A percentile compares a stretch with the other conserved stretches of the same genome.
Evolutionary conservation across 64 coral and sea anemone genomes (phyloP).

Genomic region (Acropora tenuis): DNA sequence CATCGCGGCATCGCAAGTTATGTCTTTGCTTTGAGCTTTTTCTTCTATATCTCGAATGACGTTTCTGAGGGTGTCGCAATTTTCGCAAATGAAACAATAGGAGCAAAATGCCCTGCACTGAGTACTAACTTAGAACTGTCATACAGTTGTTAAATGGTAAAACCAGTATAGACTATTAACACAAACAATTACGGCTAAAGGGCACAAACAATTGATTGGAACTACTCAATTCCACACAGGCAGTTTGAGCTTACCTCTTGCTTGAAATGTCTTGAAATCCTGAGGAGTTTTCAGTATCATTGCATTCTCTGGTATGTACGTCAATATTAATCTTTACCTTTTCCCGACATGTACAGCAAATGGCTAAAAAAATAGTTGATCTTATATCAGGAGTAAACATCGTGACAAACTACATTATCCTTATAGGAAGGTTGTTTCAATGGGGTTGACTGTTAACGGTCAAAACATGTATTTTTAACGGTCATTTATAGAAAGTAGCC

Average conservation of each 20-base stretch:
- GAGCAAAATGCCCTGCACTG: neutral
- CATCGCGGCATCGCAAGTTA: neutral
- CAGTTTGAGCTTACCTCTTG: neutral
- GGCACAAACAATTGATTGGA: neutral
- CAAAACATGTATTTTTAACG: neutral
- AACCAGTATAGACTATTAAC: neutral
- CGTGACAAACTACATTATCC: neutral
- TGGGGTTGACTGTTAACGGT: neutral
- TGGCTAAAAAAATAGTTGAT: neutral
- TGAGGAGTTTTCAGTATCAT: neutral
- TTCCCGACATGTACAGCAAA: neutral
- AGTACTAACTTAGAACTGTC: neutral
- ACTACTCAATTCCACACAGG: neutral
- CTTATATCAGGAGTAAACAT: neutral
- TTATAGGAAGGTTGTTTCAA: neutral
- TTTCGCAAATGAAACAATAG: too few species aligned
- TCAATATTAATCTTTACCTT: neutral
- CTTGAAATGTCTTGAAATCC: neutral
- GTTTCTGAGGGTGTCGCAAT: too few species aligned
- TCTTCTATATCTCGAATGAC: too few species aligned
- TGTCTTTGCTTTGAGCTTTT: slow-evolving; percentile 2
- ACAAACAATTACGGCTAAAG: neutral
- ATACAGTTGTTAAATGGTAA: neutral
- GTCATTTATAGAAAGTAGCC: neutral
- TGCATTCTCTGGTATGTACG: neutral